A percentile compares a stretch with the other conserved stretches of the same genome.
Evolutionary conservation across 1,140 invertebrate genomes (phyloP).

Genomic region (Drosophila subobscura): DNA sequence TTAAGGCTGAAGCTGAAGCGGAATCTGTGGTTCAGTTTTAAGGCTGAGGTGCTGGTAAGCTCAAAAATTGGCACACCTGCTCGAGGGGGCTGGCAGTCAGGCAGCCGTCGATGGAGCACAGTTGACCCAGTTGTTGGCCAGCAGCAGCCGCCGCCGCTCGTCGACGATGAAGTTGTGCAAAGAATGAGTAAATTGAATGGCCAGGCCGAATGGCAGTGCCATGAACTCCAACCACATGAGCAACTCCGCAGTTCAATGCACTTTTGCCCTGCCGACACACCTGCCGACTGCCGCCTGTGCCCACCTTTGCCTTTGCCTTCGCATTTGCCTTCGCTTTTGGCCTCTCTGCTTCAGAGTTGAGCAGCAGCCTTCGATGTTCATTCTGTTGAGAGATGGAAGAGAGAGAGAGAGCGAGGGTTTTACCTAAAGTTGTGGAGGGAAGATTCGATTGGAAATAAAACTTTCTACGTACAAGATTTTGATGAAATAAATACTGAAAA

Average conservation of each 20-base stretch:
- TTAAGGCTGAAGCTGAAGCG: too few relatives aligned
- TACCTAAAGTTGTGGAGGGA: background rate
- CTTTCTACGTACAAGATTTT: too few relatives aligned
- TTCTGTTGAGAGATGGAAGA: too few relatives aligned
- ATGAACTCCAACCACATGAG: slow-evolving; percentile 42
- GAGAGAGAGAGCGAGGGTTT: slow-evolving; percentile 1
- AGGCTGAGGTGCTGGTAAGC: slow-evolving; percentile 37
- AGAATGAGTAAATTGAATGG: slow-evolving; percentile 70
- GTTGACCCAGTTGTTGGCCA: slow-evolving; percentile 72
- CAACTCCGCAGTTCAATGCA: slow-evolving; percentile 63
- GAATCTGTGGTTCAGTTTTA: too few relatives aligned
- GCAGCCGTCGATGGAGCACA: slow-evolving; percentile 40
- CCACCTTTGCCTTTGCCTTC: slow-evolving; percentile 10
- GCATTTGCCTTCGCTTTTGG: too few relatives aligned
- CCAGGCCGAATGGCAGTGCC: slow-evolving; percentile 4
- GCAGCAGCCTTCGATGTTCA: too few relatives aligned
- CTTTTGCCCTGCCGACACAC: slow-evolving; percentile 24
- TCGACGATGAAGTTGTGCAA: slow-evolving; percentile 41
- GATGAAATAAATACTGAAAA: background rate
- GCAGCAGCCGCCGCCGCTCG: slow-evolving; percentile 6
- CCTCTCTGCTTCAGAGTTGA: background rate
- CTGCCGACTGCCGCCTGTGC: too few relatives aligned
- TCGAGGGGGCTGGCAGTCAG: slow-evolving; percentile 12
- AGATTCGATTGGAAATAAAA: too few relatives aligned
- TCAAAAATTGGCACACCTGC: slow-evolving; percentile 61